phyloP scores from a whole-genome alignment of 2,888 invertebrate species.

The Andricus curvator region DNA sequence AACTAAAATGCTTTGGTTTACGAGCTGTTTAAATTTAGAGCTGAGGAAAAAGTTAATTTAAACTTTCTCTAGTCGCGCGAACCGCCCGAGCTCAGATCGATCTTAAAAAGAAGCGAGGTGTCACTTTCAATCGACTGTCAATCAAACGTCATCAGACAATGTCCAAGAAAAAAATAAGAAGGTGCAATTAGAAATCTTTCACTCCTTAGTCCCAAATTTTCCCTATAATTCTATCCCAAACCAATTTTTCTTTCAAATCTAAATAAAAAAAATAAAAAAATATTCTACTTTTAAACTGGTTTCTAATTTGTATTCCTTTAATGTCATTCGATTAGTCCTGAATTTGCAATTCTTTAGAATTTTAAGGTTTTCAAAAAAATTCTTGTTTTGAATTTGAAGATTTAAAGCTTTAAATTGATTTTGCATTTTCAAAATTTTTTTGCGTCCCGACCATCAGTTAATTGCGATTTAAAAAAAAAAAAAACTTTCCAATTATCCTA shows the following conservation, averaged over 20 bases:
- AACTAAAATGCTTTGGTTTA: constrained; percentile 18
- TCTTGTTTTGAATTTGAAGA: too few relatives aligned
- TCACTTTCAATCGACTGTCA: constrained; percentile 44
- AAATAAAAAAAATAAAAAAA: not conserved
- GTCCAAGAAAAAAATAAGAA: not conserved
- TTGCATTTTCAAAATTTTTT: too few relatives aligned
- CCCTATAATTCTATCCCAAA: too few relatives aligned
- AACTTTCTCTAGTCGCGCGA: constrained; percentile 50
- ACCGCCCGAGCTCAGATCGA: constrained; percentile 46
- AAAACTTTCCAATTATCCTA: too few relatives aligned
- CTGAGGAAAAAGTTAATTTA: constrained; percentile 54
- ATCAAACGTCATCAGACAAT: constrained; percentile 33
- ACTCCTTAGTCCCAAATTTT: not conserved
- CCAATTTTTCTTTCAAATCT: too few relatives aligned
- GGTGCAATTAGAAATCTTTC: not conserved
- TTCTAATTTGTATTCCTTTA: too few relatives aligned
- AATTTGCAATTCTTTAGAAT: too few relatives aligned
- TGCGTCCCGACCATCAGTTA: too few relatives aligned
- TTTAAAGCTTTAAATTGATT: too few relatives aligned
- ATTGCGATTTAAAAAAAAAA: too few relatives aligned
- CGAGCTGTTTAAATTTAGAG: constrained; percentile 47
- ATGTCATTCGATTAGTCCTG: too few relatives aligned
- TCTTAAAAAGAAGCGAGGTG: constrained; percentile 42
- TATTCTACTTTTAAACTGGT: not conserved
- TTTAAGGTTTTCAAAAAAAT: too few relatives aligned